phyloP scores from a whole-genome alignment of 2,113 vertebrate species.

The Drymodes brunneopygia region DNA sequence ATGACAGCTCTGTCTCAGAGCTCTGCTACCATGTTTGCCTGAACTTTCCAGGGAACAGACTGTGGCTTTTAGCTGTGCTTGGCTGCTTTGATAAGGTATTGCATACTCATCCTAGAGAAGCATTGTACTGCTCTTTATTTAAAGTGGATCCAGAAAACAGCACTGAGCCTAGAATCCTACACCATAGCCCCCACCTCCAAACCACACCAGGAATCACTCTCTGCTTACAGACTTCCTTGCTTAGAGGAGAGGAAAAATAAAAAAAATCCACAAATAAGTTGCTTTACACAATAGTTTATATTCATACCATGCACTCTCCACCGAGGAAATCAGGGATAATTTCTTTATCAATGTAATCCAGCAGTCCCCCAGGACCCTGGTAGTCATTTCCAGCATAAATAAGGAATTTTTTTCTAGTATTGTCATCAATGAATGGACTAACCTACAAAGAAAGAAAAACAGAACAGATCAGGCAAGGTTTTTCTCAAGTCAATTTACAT shows the following conservation, averaged over 20 bases:
- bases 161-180: background rate
- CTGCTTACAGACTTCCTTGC: background rate
- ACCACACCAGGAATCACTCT: background rate
- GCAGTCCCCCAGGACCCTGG: slow-evolving; percentile 87
- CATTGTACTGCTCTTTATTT: background rate
- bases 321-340: slow-evolving; percentile 93
- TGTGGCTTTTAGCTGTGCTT: background rate
- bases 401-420: slow-evolving; percentile 95
- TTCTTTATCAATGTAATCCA: slow-evolving; percentile 91
- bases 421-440: slow-evolving; percentile 96
- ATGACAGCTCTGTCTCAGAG: background rate
- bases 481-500: background rate
- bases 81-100: background rate
- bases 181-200: background rate
- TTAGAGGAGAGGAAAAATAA: background rate
- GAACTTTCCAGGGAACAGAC: background rate
- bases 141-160: background rate
- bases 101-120: background rate
- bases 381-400: slow-evolving; percentile 97
- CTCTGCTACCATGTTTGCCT: background rate
- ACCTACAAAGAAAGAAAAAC: slow-evolving; percentile 72
- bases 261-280: background rate
- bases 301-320: slow-evolving; percentile 87
- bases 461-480: background rate
- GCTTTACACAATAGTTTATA: background rate